phyloP scores from a whole-genome alignment of 2,113 vertebrate genomes.

The Saccopteryx bilineata region DNA sequence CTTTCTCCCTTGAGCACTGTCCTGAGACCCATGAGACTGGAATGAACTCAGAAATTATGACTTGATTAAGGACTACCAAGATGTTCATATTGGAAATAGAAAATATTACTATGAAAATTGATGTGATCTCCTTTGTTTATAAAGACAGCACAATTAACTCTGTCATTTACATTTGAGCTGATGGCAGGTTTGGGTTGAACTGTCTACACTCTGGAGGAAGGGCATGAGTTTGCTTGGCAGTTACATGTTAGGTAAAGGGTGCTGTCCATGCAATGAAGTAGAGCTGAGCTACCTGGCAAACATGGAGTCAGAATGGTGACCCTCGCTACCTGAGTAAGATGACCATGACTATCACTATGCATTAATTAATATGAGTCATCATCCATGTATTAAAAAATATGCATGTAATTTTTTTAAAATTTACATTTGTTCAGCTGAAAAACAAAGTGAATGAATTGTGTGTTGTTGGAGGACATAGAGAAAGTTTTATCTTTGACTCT shows the following conservation, averaged over 20 bases:
- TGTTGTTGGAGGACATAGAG: background rate
- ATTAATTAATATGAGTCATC: background rate
- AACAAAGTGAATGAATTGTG: background rate
- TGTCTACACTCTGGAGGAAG: background rate
- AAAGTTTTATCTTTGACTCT: background rate
- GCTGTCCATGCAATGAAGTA: background rate
- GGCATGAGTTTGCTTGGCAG: background rate
- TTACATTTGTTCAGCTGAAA: background rate
- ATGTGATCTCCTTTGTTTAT: slow-evolving; percentile 58
- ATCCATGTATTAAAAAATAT: background rate
- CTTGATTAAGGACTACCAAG: slow-evolving; percentile 79
- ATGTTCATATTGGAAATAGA: slow-evolving; percentile 67
- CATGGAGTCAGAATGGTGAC: background rate
- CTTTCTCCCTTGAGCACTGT: background rate
- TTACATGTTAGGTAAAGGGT: background rate
- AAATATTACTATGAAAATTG: slow-evolving; percentile 65
- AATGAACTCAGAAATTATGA: slow-evolving; percentile 63
- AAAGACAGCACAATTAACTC: slow-evolving; percentile 15
- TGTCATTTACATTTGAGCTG: background rate
- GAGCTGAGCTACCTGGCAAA: background rate
- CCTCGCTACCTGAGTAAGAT: background rate
- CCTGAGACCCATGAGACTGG: slow-evolving; percentile 54
- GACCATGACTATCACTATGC: background rate
- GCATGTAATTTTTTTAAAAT: background rate
- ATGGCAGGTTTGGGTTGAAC: slow-evolving; percentile 17